phyloP scores from a whole-genome alignment of 1,140 invertebrate species.

The Drusus annulatus region DNA sequence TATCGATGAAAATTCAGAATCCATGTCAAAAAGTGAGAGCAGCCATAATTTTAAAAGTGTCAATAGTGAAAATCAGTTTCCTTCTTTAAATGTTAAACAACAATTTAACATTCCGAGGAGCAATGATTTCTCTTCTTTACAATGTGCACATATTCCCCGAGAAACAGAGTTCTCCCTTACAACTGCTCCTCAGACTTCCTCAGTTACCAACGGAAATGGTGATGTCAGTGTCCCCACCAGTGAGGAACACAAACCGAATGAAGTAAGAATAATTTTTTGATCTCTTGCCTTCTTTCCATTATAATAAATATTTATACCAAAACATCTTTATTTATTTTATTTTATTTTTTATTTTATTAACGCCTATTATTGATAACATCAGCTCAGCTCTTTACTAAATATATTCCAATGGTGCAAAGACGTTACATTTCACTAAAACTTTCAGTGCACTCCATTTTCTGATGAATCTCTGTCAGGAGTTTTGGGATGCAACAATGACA shows the following conservation, averaged over 20 bases:
- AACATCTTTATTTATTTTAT: too few species aligned
- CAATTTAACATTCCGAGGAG: not conserved
- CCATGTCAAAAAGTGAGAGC: conserved; percentile 22
- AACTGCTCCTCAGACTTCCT: not conserved
- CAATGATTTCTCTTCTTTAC: conserved; percentile 14
- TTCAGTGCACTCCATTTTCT: conserved; percentile 18
- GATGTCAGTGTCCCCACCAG: not conserved
- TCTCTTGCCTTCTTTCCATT: not conserved
- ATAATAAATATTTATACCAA: too few species aligned
- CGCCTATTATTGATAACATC: not conserved
- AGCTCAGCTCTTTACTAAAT: not conserved
- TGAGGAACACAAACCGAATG: conserved; percentile 1
- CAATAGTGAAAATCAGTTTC: conserved; percentile 6
- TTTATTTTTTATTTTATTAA: too few species aligned
- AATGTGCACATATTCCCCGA: not conserved
- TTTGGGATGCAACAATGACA: conserved; percentile 30
- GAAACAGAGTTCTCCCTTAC: conserved; percentile 10
- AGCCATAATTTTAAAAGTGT: conserved; percentile 13
- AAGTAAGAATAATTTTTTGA: conserved; percentile 21
- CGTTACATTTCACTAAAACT: not conserved
- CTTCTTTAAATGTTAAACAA: conserved; percentile 6
- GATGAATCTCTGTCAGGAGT: conserved; percentile 12
- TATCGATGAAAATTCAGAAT: conserved; percentile 40
- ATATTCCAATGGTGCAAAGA: too few species aligned
- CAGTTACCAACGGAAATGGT: conserved; percentile 8